A percentile compares a stretch with the other conserved stretches of the same genome.
Evolutionary conservation across 2,888 invertebrate species (phyloP).

Genomic region (Luperina testacea): DNA sequence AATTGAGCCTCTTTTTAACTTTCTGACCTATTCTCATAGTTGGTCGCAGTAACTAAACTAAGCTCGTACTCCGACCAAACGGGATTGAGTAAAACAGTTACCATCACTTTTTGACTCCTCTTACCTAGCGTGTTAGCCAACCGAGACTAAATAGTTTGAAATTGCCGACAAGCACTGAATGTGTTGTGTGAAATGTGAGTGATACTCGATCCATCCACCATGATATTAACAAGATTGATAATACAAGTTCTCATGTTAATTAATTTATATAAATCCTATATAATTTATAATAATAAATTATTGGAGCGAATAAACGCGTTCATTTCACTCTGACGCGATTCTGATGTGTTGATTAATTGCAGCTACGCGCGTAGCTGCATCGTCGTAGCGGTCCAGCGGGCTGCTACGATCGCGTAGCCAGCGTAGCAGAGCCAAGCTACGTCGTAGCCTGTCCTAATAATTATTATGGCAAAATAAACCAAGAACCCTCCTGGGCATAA

Average conservation of each 20-base stretch:
- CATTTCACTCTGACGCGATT: slow-evolving; percentile 17
- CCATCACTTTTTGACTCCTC: background rate
- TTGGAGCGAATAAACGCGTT: slow-evolving; percentile 13
- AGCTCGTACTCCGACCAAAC: background rate
- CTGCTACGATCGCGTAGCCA: slow-evolving; percentile 30
- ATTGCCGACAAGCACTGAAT: background rate
- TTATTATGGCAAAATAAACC: background rate
- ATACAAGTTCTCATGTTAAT: background rate
- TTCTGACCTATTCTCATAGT: background rate
- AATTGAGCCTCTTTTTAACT: background rate
- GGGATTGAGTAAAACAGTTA: background rate
- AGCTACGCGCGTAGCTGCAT: slow-evolving; percentile 22
- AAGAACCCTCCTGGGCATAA: background rate
- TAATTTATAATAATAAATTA: background rate
- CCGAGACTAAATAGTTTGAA: background rate
- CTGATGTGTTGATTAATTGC: slow-evolving; percentile 37
- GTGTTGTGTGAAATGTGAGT: background rate
- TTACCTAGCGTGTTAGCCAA: background rate
- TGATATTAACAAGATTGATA: background rate
- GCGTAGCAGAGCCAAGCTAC: background rate
- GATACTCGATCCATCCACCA: background rate
- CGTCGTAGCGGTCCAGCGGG: slow-evolving; percentile 26
- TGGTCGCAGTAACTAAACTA: background rate
- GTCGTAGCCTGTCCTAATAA: slow-evolving; percentile 2
- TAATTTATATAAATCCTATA: background rate